phyloP scores from a whole-genome alignment of 2,113 vertebrate genomes.

The Elgaria multicarinata region DNA sequence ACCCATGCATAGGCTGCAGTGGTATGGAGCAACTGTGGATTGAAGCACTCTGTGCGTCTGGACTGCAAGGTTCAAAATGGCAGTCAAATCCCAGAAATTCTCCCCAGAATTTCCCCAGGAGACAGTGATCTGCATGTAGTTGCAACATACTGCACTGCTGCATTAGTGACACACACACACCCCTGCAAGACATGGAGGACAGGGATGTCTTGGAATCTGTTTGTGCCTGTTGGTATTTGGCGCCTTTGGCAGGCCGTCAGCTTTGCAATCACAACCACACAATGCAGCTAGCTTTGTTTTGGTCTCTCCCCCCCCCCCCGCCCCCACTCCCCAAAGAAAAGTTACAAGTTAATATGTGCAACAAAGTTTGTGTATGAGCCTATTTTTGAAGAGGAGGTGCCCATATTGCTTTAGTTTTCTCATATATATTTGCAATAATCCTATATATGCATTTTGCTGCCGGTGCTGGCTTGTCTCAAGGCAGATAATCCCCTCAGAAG shows the following conservation, averaged over 20 bases:
- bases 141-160: too few species aligned
- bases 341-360: neutral
- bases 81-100: neutral
- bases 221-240: slow-evolving; percentile 6
- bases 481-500: slow-evolving; percentile 11
- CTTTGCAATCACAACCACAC: neutral
- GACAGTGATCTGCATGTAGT: neutral
- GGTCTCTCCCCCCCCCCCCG: neutral
- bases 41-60: neutral
- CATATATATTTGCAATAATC: neutral
- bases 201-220: slow-evolving; percentile 20
- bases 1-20: neutral
- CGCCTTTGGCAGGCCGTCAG: neutral
- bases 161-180: neutral
- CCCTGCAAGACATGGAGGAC: neutral
- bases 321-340: neutral
- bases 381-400: neutral
- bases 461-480: neutral
- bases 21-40: neutral
- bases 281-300: neutral
- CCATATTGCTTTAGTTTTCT: neutral
- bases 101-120: neutral
- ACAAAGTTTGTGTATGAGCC: neutral
- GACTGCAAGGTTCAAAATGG: neutral
- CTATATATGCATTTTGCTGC: neutral